Evolutionary conservation across 2,113 vertebrate genomes (phyloP).

Genomic region (Tinamus guttatus): DNA sequence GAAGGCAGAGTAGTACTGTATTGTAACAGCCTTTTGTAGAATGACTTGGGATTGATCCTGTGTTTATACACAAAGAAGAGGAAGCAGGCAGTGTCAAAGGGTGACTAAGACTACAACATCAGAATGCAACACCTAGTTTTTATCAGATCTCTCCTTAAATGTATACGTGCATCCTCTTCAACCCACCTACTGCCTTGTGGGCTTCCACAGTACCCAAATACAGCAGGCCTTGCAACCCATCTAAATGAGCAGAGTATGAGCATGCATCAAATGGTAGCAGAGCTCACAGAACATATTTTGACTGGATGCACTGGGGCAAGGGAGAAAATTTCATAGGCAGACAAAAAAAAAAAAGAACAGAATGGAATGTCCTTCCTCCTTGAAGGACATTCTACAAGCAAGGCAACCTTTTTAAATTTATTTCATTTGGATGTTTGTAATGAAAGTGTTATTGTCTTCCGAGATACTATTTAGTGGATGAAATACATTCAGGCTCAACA

Average conservation of each 20-base stretch:
- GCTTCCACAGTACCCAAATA: background rate
- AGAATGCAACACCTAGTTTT: background rate
- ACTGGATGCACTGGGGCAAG: background rate
- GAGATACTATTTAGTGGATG: background rate
- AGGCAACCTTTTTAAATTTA: background rate
- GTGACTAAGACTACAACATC: background rate
- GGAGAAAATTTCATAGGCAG: background rate
- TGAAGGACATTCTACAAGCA: background rate
- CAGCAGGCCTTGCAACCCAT: background rate
- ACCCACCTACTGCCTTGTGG: background rate
- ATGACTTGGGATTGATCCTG: background rate
- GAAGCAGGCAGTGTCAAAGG: background rate
- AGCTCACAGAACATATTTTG: background rate
- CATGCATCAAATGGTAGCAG: rapidly evolving
- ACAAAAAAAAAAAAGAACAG: background rate
- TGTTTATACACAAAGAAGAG: background rate
- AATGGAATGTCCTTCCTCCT: background rate
- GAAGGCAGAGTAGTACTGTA: background rate
- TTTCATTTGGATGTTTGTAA: no score
- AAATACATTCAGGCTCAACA: background rate
- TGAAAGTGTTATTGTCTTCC: background rate
- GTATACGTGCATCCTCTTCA: background rate
- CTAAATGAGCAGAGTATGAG: rapidly evolving
- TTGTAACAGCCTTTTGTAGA: background rate
- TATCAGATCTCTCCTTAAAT: background rate